phyloP scores from a whole-genome alignment of 1,140 invertebrate genomes.

The Hermetia illucens region DNA sequence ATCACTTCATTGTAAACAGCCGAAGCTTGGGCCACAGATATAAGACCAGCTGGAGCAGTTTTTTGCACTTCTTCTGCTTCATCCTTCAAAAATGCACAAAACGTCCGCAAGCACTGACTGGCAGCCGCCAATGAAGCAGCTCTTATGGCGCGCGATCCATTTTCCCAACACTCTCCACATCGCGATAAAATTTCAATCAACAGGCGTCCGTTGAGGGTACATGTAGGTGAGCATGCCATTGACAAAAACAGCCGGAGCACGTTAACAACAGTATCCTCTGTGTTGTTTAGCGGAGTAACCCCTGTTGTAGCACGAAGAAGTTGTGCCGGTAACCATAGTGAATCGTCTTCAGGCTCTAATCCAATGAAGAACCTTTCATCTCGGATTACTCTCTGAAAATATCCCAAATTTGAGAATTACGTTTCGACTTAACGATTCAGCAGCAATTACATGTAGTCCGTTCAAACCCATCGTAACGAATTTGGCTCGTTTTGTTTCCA shows the following conservation, averaged over 20 bases:
- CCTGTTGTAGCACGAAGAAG: constrained; percentile 68
- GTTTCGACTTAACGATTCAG: too few species aligned
- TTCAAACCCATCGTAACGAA: constrained; percentile 64
- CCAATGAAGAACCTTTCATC: constrained; percentile 85
- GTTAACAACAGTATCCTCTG: constrained; percentile 46
- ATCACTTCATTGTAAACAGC: constrained; percentile 83
- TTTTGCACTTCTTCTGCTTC: constrained; percentile 30
- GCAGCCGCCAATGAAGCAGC: constrained; percentile 71
- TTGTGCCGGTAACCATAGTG: constrained; percentile 79
- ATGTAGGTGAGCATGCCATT: constrained; percentile 62
- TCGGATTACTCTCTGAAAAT: constrained; percentile 64
- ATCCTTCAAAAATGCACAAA: constrained; percentile 54
- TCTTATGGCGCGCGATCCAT: constrained; percentile 58
- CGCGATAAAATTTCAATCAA: constrained; percentile 59
- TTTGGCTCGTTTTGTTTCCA: constrained; percentile 75
- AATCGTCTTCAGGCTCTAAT: constrained; percentile 81
- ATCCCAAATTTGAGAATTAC: neutral
- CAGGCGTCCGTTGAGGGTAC: constrained; percentile 63
- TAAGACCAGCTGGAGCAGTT: constrained; percentile 26
- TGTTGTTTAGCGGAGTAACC: constrained; percentile 57
- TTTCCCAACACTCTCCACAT: constrained; percentile 56
- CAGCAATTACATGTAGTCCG: constrained; percentile 71
- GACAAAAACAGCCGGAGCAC: constrained; percentile 54
- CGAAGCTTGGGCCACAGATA: constrained; percentile 42
- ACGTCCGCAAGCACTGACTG: constrained; percentile 65